Conservation (phyloP, 2,113 vertebrate genomes). For the Theristicus caerulescens region DNA sequence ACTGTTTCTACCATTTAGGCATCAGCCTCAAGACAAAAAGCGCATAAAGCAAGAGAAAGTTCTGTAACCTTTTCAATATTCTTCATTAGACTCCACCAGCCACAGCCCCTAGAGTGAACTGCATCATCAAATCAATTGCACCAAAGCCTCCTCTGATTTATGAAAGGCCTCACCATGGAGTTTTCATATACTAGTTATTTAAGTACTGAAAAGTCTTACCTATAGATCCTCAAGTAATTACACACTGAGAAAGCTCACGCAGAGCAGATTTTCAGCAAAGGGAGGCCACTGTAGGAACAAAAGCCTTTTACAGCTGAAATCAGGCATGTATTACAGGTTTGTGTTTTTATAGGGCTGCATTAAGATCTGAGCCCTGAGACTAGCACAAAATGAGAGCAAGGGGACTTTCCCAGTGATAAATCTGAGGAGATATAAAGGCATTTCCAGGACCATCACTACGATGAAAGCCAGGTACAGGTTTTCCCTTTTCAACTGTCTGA, state of each 20-base stretch:
- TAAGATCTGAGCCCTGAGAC: constrained; percentile 18
- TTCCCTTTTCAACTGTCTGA: constrained; percentile 85
- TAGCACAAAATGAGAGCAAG: neutral
- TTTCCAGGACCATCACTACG: constrained; percentile 85
- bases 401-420: neutral
- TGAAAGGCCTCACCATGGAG: constrained; percentile 63
- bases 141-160: constrained; percentile 65
- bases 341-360: constrained; percentile 32
- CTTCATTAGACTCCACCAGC: constrained; percentile 62
- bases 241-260: constrained; percentile 62
- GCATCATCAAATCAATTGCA: constrained; percentile 72
- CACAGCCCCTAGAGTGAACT: constrained; percentile 58
- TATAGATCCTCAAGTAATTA: constrained; percentile 73
- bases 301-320: constrained; percentile 61
- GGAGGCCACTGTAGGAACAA: constrained; percentile 53
- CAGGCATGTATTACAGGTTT: constrained; percentile 47
- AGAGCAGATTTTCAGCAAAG: constrained; percentile 64
- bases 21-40: constrained; percentile 37
- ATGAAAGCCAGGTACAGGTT: constrained; percentile 82
- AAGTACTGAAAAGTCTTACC: constrained; percentile 69
- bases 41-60: constrained; percentile 22
- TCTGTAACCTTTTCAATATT: constrained; percentile 68
- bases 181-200: constrained; percentile 71
- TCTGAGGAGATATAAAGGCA: constrained; percentile 37
- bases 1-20: neutral